Percentiles rank a stretch among this genome's conserved stretches.
Conservation (phyloP, 2,888 invertebrate species). For the Fragum whitleyi region DNA sequence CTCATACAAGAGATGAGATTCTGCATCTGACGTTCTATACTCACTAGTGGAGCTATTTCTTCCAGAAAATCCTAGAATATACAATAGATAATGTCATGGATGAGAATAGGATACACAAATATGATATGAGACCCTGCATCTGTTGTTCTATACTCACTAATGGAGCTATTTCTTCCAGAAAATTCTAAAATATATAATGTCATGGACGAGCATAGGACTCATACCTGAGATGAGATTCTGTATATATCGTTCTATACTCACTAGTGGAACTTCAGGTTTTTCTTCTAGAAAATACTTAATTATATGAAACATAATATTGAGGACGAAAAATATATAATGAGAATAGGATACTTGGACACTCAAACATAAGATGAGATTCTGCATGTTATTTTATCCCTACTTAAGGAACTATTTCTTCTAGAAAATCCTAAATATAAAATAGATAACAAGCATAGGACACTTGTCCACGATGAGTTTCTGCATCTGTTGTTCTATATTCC, state of each 20-base stretch:
- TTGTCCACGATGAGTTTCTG: constrained; percentile 80
- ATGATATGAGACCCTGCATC: constrained; percentile 79
- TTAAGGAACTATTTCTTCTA: constrained; percentile 75
- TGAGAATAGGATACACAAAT: constrained; percentile 80
- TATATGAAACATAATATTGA: too few species aligned
- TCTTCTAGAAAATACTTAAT: constrained; percentile 79
- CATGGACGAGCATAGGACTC: constrained; percentile 78
- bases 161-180: constrained; percentile 77
- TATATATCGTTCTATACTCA: constrained; percentile 81
- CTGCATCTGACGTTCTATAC: constrained; percentile 81
- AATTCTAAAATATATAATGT: constrained; percentile 72
- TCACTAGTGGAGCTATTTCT: constrained; percentile 77
- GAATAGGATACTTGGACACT: constrained; percentile 79
- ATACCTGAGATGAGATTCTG: constrained; percentile 79
- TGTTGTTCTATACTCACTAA: constrained; percentile 79
- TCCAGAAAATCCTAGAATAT: constrained; percentile 77
- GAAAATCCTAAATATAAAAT: constrained; percentile 73
- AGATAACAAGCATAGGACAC: constrained; percentile 78
- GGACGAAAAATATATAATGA: too few species aligned
- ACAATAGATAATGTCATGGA: constrained; percentile 45
- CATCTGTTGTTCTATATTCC: constrained; percentile 81
- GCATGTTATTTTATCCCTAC: constrained; percentile 81
- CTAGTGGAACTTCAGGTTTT: constrained; percentile 70
- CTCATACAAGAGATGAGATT: constrained; percentile 79
- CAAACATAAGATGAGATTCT: constrained; percentile 78